These are phyloP conservation scores for Drosophila melanica DNA, from an alignment of 1,140 invertebrate genomes.

Conservation along the genomic window DNA sequence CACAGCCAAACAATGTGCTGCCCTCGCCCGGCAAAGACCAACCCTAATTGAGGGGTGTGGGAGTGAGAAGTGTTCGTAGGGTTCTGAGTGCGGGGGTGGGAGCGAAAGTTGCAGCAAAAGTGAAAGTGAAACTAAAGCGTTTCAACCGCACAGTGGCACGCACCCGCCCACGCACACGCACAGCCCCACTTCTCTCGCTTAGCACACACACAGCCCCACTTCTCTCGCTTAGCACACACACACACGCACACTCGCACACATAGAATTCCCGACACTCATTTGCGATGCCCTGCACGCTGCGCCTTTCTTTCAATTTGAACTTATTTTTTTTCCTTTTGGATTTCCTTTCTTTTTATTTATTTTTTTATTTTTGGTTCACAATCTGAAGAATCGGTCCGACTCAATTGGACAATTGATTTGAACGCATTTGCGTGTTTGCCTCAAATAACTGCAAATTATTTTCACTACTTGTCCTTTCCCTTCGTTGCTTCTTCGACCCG, in stretches of 20 bases:
- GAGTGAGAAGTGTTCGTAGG: neutral
- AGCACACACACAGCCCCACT: constrained; percentile 9
- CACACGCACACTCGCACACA: constrained; percentile 9
- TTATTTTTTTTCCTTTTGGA: constrained; percentile 50
- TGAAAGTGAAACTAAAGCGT: constrained; percentile 68
- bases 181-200: neutral
- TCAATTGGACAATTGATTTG: constrained; percentile 82
- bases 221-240: neutral
- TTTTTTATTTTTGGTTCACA: constrained; percentile 31
- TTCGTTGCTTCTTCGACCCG: too few species aligned
- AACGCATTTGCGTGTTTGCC: constrained; percentile 83
- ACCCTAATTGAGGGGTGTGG: constrained; percentile 29
- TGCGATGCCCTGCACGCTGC: constrained; percentile 77
- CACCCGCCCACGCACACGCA: constrained; percentile 29
- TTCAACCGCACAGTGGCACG: constrained; percentile 66
- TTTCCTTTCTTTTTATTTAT: constrained; percentile 19
- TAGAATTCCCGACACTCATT: constrained; percentile 55
- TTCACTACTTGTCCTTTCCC: constrained; percentile 27
- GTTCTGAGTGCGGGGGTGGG: neutral
- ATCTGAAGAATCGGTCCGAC: constrained; percentile 71
- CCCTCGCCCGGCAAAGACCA: constrained; percentile 12
- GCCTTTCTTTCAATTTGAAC: constrained; percentile 79
- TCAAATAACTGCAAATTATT: constrained; percentile 78
- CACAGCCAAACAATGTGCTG: constrained; percentile 45
- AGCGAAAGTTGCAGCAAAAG: constrained; percentile 66